Percentiles rank a stretch among this genome's conserved stretches.
Conservation (phyloP, 2,888 invertebrate genomes). For the Drosophila flavopinicola region DNA sequence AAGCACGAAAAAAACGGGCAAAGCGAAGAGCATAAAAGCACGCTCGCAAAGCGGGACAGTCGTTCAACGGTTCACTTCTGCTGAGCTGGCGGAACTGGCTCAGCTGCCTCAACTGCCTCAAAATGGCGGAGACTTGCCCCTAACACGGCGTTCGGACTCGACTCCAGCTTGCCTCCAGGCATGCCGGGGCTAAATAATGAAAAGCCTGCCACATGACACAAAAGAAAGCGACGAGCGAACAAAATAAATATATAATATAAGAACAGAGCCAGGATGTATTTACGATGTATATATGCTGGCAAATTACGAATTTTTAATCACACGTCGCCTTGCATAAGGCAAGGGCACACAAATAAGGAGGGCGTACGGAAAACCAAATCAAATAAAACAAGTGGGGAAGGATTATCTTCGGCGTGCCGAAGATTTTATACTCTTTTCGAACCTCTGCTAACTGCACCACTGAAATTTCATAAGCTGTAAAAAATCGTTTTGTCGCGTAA, state of each 20-base stretch:
- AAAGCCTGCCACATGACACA: slow-evolving; percentile 46
- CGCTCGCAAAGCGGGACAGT: slow-evolving; percentile 59
- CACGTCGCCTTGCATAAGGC: slow-evolving; percentile 67
- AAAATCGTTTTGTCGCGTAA: too few relatives aligned
- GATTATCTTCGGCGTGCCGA: too few relatives aligned
- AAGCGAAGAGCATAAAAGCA: slow-evolving; percentile 44
- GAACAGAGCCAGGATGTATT: slow-evolving; percentile 10
- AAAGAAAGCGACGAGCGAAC: slow-evolving; percentile 19
- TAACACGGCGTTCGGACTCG: slow-evolving; percentile 15
- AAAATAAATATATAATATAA: slow-evolving; percentile 21
- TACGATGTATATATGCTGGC: slow-evolving; percentile 3
- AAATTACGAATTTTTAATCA: slow-evolving; percentile 72
- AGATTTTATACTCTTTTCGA: too few relatives aligned
- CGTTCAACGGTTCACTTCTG: too few relatives aligned
- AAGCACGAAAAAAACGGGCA: slow-evolving; percentile 64
- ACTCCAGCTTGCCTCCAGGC: slow-evolving; percentile 50
- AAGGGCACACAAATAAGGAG: slow-evolving; percentile 9
- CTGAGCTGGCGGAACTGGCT: too few relatives aligned
- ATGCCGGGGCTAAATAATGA: slow-evolving; percentile 55
- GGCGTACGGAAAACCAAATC: slow-evolving; percentile 41
- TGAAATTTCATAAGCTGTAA: too few relatives aligned
- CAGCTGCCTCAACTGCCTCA: too few relatives aligned
- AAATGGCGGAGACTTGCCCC: slow-evolving; percentile 30
- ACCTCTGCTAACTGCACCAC: too few relatives aligned
- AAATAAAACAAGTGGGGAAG: slow-evolving; percentile 79